These are phyloP conservation scores for Anastatus disparis DNA, from an alignment of 1,140 invertebrate genomes.

Conservation along the genomic window DNA sequence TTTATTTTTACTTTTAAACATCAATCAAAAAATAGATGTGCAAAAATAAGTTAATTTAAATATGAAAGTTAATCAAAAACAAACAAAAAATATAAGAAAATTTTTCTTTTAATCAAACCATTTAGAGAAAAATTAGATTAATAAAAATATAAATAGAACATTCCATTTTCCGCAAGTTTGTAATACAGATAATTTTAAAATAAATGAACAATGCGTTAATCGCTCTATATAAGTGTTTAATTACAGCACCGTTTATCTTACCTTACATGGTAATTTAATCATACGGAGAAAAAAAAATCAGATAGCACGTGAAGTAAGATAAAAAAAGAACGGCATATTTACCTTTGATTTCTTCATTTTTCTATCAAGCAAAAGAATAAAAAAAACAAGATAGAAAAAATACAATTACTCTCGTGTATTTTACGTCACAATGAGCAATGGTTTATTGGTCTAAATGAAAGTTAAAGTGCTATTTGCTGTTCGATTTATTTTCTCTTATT, in stretches of 20 bases:
- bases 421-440: background rate
- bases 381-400: background rate
- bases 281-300: background rate
- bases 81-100: too few relatives aligned
- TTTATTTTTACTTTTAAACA: too few relatives aligned
- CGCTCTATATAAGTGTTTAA: background rate
- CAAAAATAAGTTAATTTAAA: too few relatives aligned
- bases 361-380: too few relatives aligned
- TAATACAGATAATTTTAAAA: too few relatives aligned
- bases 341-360: background rate
- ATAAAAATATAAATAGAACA: too few relatives aligned
- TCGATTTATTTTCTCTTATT: slow-evolving; percentile 27
- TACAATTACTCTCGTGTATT: background rate
- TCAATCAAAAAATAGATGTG: too few relatives aligned
- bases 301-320: background rate
- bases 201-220: background rate
- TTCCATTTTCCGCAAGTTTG: too few relatives aligned
- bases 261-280: background rate
- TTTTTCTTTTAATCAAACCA: too few relatives aligned
- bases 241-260: background rate
- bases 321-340: background rate
- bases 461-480: slow-evolving; percentile 28
- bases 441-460: slow-evolving; percentile 22
- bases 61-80: too few relatives aligned
- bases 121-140: too few relatives aligned